Percentiles rank a stretch among this genome's conserved stretches.
Evolutionary conservation across 1,140 invertebrate genomes (phyloP).

Genomic region (Teleopsis dalmanni): DNA sequence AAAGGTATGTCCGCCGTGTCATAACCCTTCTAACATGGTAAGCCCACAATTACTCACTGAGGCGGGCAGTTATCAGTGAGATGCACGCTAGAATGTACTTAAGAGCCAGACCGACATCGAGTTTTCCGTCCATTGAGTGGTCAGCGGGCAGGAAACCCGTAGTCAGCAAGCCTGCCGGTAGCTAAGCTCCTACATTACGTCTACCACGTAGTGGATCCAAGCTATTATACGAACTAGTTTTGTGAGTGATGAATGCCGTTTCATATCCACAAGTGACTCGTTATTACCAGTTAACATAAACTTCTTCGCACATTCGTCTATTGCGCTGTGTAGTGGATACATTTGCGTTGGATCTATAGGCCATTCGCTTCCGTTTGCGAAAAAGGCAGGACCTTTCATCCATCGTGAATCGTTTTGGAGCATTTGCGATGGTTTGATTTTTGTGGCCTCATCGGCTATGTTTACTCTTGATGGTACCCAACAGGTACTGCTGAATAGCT

Average conservation of each 20-base stretch:
- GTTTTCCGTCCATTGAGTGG: no score
- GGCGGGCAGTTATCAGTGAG: no score
- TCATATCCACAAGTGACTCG: not conserved
- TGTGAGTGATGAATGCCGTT: not conserved
- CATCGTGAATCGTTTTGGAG: slow-evolving; percentile 5
- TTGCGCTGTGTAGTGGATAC: no score
- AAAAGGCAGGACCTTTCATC: slow-evolving; percentile 18
- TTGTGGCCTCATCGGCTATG: slow-evolving; percentile 23
- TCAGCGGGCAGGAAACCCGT: no score
- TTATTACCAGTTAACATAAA: not conserved
- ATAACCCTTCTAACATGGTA: no score
- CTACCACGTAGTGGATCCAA: no score
- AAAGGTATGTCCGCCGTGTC: no score
- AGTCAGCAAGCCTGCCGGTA: no score
- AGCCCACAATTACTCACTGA: no score
- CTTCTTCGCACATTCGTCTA: not conserved
- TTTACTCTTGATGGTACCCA: slow-evolving; percentile 24
- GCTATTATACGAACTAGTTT: not conserved
- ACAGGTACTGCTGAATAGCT: slow-evolving; percentile 29
- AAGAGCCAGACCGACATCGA: no score
- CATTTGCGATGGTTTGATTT: not conserved
- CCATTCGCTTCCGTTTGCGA: slow-evolving; percentile 10
- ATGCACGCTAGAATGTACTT: no score
- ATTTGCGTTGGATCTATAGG: not conserved
- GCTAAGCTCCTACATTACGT: no score